Base-by-base conservation (phyloP, 2,888 invertebrate genomes). In the Molanna angustata region DNA sequence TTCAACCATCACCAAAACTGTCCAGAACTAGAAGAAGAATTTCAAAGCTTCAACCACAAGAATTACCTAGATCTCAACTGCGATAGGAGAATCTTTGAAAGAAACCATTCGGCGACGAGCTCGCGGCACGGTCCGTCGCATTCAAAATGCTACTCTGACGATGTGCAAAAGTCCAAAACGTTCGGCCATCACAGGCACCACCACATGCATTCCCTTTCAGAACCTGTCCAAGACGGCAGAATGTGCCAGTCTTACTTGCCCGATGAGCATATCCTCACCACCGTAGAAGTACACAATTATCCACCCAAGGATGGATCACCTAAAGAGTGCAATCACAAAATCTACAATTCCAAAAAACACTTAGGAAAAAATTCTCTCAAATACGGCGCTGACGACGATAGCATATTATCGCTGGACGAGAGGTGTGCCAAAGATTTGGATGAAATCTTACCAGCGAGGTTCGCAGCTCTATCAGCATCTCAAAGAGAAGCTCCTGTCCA, bases 251-350 rank as follows among this genome's bases (percentile, higher is more conserved):
- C 70, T 32, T 58, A 58, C 39, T 45, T 56, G 14, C 69, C 74
- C 52, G 76, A 76, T 67, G 76, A 76, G 63, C 71, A 70, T n/a
- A 70, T 73, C 13, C 70, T 76, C 11, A 76, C 67, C 41, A 60
- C 60, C 71, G 61, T 75, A 52, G 76, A 77, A 62, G 76, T 77
- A 43, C 77, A 77, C 68, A 76, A 76, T 57, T 77, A 76, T 54
- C 76, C 76, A 3, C 76, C 76, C n/a, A 76, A 76, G 39, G 77
- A 77, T 58, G 76, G 76, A 39, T 76, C 76, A 51, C 76, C 77
- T 19, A 74, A 76, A 55, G 77, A 77, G 59, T 77, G 77, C 58
- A 55, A 54, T 31, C 59, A 54, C 19, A 59, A 55, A 32, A 48
- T 45, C 40, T 48, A 55, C 31, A 49, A 49, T 19, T 50, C 54